These are phyloP conservation scores for Blomia tropicalis DNA, from an alignment of 2,888 invertebrate species.

Conservation along the genomic window DNA sequence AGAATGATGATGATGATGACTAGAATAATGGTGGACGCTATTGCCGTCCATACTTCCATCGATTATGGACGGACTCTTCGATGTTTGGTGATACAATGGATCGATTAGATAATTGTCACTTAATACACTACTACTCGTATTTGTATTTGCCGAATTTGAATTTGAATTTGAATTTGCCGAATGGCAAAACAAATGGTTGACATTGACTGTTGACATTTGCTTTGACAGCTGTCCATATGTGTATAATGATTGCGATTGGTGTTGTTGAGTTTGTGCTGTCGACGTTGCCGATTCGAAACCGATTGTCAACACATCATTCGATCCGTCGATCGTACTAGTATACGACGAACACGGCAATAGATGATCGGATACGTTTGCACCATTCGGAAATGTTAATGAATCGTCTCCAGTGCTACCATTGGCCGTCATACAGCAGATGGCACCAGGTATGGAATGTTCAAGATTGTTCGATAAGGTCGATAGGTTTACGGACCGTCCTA, in stretches of 20 bases:
- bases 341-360: not conserved
- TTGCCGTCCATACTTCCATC: not conserved
- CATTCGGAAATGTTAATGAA: no score
- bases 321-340: not conserved
- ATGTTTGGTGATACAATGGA: not conserved
- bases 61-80: not conserved
- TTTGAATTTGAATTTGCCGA: conserved; percentile 4
- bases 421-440: conserved; percentile 9
- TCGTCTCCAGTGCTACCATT: not conserved
- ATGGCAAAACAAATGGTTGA: not conserved
- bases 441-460: not conserved
- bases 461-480: not conserved
- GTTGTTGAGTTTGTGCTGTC: not conserved
- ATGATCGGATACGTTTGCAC: not conserved
- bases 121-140: not conserved
- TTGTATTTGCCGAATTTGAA: not conserved
- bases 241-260: not conserved
- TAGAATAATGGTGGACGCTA: not conserved
- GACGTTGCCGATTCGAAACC: not conserved
- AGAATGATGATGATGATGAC: not conserved
- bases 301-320: not conserved
- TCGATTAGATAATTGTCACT: conserved; percentile 10
- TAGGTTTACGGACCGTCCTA: no score
- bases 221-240: not conserved
- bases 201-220: not conserved